Conservation (phyloP, 1,140 invertebrate genomes). For the Leptinotarsa undecemlineata region DNA sequence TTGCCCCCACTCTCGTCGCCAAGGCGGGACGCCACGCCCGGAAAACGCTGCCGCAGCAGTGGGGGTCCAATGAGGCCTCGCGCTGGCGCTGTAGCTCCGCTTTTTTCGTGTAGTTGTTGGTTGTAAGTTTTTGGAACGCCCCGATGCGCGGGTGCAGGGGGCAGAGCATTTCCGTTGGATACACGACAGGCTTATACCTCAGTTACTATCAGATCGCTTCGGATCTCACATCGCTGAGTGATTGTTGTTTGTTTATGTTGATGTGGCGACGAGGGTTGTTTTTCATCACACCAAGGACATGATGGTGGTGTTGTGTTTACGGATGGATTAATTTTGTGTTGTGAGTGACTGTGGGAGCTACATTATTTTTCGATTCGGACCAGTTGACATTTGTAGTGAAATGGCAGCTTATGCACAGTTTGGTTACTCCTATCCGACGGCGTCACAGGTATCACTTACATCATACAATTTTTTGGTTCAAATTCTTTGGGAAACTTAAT, state of each 20-base stretch:
- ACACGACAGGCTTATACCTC: slow-evolving; percentile 35
- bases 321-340: slow-evolving; percentile 35
- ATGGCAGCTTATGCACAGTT: slow-evolving; percentile 85
- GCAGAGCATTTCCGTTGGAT: slow-evolving; percentile 36
- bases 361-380: slow-evolving; percentile 24
- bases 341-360: slow-evolving; percentile 37
- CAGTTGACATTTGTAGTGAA: slow-evolving; percentile 30
- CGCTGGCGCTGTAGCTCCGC: slow-evolving; percentile 36
- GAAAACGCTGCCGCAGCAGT: slow-evolving; percentile 24
- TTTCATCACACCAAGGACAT: slow-evolving; percentile 43
- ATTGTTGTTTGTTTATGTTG: slow-evolving; percentile 57
- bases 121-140: slow-evolving; percentile 41
- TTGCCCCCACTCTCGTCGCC: slow-evolving; percentile 33
- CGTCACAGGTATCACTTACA: slow-evolving; percentile 66
- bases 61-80: slow-evolving; percentile 43
- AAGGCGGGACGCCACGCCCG: slow-evolving; percentile 34
- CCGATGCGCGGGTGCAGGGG: slow-evolving; percentile 39
- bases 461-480: no score
- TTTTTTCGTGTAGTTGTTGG: slow-evolving; percentile 51
- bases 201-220: slow-evolving; percentile 53
- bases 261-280: slow-evolving; percentile 44
- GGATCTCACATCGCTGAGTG: slow-evolving; percentile 30
- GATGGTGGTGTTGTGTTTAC: slow-evolving; percentile 40
- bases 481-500: no score
- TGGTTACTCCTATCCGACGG: slow-evolving; percentile 78